Percentiles rank a stretch among this genome's conserved stretches.
phyloP scores from a whole-genome alignment of 2,113 vertebrate species.

The Montifringilla adamsi region DNA sequence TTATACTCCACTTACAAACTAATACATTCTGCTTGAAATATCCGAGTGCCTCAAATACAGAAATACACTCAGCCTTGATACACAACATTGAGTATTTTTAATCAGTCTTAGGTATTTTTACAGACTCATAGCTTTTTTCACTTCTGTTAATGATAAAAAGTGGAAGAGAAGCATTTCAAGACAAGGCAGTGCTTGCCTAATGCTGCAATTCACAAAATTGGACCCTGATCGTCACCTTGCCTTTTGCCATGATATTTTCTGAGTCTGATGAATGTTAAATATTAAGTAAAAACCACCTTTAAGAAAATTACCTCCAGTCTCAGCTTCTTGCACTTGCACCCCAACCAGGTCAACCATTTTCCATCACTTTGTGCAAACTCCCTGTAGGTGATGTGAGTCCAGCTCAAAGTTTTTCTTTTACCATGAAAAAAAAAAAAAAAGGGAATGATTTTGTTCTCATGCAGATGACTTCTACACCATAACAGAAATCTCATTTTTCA shows the following conservation, averaged over 20 bases:
- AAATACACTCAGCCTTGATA: background rate
- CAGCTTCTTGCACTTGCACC: background rate
- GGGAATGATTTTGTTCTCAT: background rate
- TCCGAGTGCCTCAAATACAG: background rate
- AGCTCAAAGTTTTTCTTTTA: background rate
- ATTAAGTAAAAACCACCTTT: background rate
- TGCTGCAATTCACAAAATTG: background rate
- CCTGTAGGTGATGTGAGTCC: background rate
- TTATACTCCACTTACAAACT: background rate
- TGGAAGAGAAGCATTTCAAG: background rate
- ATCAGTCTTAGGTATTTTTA: background rate
- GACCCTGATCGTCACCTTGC: background rate
- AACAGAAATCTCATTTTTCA: background rate
- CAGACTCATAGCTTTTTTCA: background rate
- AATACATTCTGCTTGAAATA: background rate
- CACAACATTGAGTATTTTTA: background rate
- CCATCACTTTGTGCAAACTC: background rate
- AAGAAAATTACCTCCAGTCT: background rate
- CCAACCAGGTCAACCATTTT: background rate
- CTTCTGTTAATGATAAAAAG: background rate
- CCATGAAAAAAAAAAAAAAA: rapidly evolving
- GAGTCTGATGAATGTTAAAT: background rate
- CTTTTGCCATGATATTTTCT: background rate
- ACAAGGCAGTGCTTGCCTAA: background rate
- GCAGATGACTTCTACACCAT: background rate